Evolutionary conservation across 1,140 invertebrate species (phyloP), one percentile per base, ranked within the genome.

Genomic region (Dendrolimus kikuchii): DNA sequence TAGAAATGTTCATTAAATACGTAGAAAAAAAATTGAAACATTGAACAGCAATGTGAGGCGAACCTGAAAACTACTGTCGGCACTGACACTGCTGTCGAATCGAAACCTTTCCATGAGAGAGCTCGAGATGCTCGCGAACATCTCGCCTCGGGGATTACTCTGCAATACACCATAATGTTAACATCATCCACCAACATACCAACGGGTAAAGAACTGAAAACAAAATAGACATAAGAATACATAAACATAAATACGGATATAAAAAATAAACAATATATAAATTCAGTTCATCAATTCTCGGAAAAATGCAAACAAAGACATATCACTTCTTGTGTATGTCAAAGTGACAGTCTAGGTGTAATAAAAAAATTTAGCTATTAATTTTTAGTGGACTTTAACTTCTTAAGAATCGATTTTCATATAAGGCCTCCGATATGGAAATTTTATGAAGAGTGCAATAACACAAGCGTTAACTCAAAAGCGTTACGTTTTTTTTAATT

Each of bases 51-150:
- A 74, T 74, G 55, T 55, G 51, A 49, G 67, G 86, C 83, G 78
- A 86, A 92, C 90, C 90, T 93, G 92, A 66, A 92, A 92, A 86
- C 91, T 92, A 78, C 89, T 91, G 78, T 91, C 90, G 66, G 90
- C 90, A 88, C 91, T 93, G 69, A 93, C 88, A 63, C 93, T 94
- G 71, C 92, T 92, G 81, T 93, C 92, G 82, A 94, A 90, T 68
- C 92, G 92, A 85, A 94, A 92, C 81, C 92, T 93, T 81, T 92
- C 92, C 90, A 95, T 92, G 78, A 95, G 88, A 52, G 93, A 95
- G 62, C 93, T 92, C 56, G 93, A 92, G 61, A 95, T 92, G 84
- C 93, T 94, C 57, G 93, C 93, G 83, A 91, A 94, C 87, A 93
- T 93, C 89, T 95, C 94, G 66, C 93, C 93, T 75, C 92, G 90